Evolutionary conservation across 1,140 invertebrate genomes (phyloP).

Genomic region (Bursaphelenchus mucronatus): DNA sequence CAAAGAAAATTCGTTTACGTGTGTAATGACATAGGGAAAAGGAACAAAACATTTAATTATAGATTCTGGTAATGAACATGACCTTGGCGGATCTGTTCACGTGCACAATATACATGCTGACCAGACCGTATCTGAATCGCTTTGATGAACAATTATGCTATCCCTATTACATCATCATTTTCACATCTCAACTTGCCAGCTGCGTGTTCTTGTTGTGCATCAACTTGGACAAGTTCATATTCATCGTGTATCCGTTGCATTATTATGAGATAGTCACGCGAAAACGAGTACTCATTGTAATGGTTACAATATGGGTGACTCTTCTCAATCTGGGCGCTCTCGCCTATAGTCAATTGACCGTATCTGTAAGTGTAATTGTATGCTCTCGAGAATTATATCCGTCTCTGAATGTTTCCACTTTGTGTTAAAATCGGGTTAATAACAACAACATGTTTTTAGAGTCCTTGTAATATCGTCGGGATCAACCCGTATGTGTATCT

Average conservation of each 20-base stretch:
- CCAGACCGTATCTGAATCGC: slow-evolving; percentile 42
- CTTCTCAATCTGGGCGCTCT: slow-evolving; percentile 33
- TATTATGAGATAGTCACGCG: slow-evolving; percentile 53
- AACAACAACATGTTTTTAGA: slow-evolving; percentile 37
- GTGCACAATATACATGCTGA: slow-evolving; percentile 56
- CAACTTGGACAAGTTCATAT: slow-evolving; percentile 57
- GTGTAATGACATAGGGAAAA: neutral
- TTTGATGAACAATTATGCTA: slow-evolving; percentile 45
- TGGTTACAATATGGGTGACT: slow-evolving; percentile 38
- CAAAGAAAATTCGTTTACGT: slow-evolving; percentile 6
- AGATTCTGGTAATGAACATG: slow-evolving; percentile 61
- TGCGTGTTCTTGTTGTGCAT: slow-evolving; percentile 57
- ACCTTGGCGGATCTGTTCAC: slow-evolving; percentile 57
- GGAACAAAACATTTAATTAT: slow-evolving; percentile 19
- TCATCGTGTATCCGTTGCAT: slow-evolving; percentile 55
- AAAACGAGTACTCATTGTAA: slow-evolving; percentile 36
- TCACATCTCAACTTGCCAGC: slow-evolving; percentile 56
- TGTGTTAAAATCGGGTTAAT: neutral
- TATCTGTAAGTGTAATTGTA: slow-evolving; percentile 33
- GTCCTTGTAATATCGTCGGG: slow-evolving; percentile 33
- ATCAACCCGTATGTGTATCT: slow-evolving; percentile 43
- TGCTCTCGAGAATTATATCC: slow-evolving; percentile 10
- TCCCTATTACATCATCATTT: slow-evolving; percentile 55
- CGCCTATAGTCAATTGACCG: slow-evolving; percentile 44
- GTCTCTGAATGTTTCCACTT: slow-evolving; percentile 1